Percentiles rank a stretch among this genome's conserved stretches.
These are phyloP conservation scores for Labeo rohita DNA, from an alignment of 2,113 vertebrate genomes.

Conservation along the genomic window DNA sequence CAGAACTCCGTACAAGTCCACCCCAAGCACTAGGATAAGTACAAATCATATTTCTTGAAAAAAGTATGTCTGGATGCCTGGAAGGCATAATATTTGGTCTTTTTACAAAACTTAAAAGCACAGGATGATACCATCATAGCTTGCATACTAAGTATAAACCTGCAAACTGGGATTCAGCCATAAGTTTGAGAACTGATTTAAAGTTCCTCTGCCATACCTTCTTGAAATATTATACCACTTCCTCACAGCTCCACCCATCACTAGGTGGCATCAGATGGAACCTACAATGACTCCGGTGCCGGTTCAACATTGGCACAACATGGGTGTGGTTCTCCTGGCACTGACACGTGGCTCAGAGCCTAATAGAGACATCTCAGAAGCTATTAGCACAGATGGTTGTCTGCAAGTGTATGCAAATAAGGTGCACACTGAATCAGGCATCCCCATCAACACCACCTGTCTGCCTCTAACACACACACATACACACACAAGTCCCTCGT, in stretches of 20 bases:
- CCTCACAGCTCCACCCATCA: slow-evolving; percentile 25
- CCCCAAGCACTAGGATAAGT: background rate
- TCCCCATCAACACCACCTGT: slow-evolving; percentile 94
- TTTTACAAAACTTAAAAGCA: background rate
- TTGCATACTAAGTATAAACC: background rate
- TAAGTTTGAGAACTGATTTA: background rate
- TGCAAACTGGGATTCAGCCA: background rate
- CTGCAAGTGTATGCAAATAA: slow-evolving; percentile 98
- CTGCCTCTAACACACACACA: slow-evolving; percentile 60
- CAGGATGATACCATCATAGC: background rate
- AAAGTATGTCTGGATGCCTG: too few relatives aligned
- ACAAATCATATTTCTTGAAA: background rate
- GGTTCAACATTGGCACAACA: slow-evolving; percentile 45
- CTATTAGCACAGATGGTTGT: slow-evolving; percentile 99
- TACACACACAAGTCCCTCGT: slow-evolving; percentile 39
- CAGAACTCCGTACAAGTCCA: background rate
- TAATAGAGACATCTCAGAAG: slow-evolving; percentile 90
- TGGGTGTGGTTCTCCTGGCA: slow-evolving; percentile 64
- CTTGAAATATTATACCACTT: background rate
- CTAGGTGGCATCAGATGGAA: slow-evolving; percentile 63
- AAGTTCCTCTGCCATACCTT: background rate
- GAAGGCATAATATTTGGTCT: background rate
- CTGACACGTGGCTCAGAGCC: slow-evolving; percentile 70
- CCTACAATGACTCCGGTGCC: slow-evolving; percentile 53
- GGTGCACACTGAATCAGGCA: slow-evolving; percentile 89